Evolutionary conservation across 2,888 invertebrate species (phyloP), one percentile per base, ranked within the genome.

Genomic region (Agapostemon virescens): DNA sequence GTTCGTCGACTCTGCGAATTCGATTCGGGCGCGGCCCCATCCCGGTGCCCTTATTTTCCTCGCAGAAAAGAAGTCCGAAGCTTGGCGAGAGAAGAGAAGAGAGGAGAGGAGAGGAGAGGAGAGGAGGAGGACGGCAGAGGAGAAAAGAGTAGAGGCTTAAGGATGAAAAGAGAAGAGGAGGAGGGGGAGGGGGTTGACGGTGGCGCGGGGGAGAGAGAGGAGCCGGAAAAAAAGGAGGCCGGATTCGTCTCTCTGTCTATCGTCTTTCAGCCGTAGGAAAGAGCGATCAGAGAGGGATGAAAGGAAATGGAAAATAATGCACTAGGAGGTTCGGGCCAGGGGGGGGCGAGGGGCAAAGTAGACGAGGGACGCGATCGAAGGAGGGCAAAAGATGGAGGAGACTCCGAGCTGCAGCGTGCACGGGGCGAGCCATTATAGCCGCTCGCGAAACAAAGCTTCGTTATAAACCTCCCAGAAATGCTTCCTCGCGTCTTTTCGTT

Each of bases 381-480:
- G 89, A 88, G 88, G 87, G 90, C 87, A 26, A 55, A 49, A 55
- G 55, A 55, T 26, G 86, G 87, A 83, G 83, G 84, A 83, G 84
- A n/a, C 79, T n/a, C 84, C 85, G 86, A 87, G 86, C 89, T 87
- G 88, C 87, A 86, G 84, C 82, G 84, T 82, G 83, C 77, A 72
- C 63, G 72, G 42, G 71, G 71, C 74, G 79, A 84, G 79, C 58
- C 88, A 88, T 90, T 90, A 90, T 90, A 89, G 88, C 84, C 85
- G 84, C 85, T 88, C 83, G 86, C 85, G 83, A 89, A 89, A 89
- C 89, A 89, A 87, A 88, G 85, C 85, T 88, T 88, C 88, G 86
- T 90, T 90, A 90, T 88, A 88, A 88, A 87, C 85, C 86, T 80
- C 74, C 49, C 74, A 80, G 81, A 77, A 86, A 82, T 73, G 68